Evolutionary conservation across 2,113 vertebrate genomes (phyloP).

Genomic region (Boleophthalmus pectinirostris): DNA sequence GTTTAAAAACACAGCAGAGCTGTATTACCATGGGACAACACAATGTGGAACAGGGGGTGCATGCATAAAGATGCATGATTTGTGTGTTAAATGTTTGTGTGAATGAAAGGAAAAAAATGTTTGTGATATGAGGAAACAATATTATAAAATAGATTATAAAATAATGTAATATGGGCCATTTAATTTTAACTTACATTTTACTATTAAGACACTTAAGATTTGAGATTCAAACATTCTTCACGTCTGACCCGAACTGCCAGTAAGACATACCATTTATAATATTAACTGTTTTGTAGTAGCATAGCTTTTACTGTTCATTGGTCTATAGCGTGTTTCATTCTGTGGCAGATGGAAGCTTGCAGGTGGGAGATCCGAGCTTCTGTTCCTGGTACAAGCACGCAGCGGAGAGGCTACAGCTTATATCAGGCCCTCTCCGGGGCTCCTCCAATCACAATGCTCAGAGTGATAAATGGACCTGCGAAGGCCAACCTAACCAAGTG

Average conservation of each 20-base stretch:
- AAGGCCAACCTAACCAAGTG: conserved; percentile 65
- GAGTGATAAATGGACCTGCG: conserved; percentile 73
- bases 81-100: too few relatives aligned
- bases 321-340: conserved; percentile 57
- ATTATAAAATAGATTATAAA: too few relatives aligned
- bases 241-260: background rate
- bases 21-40: too few relatives aligned
- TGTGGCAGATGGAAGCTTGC: conserved; percentile 78
- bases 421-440: conserved; percentile 52
- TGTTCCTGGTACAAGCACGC: conserved; percentile 63
- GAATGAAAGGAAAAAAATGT: too few relatives aligned
- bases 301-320: conserved; percentile 45
- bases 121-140: too few relatives aligned
- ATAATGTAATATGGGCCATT: too few relatives aligned
- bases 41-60: too few relatives aligned
- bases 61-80: too few relatives aligned
- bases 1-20: too few relatives aligned
- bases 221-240: too few relatives aligned
- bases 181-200: too few relatives aligned
- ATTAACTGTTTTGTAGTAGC: conserved; percentile 42
- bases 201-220: too few relatives aligned
- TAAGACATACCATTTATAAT: conserved; percentile 35
- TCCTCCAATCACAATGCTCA: conserved; percentile 62
- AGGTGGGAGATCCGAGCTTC: conserved; percentile 78
- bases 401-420: conserved; percentile 68